Conservation (phyloP, 2,888 invertebrate species). For the Apamea sordens region DNA sequence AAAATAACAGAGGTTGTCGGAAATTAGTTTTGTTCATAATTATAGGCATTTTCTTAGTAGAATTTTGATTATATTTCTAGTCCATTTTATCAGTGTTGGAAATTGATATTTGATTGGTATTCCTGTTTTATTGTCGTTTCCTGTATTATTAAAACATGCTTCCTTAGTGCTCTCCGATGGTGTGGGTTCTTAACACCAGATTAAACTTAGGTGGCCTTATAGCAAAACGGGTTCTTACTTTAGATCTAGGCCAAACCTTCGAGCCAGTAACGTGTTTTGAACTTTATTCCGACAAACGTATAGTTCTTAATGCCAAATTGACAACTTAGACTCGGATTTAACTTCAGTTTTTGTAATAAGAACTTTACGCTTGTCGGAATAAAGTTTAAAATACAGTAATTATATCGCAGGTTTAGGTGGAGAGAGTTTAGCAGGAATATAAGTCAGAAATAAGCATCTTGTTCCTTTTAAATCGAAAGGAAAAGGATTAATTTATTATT, state of each 20-base stretch:
- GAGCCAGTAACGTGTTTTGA: background rate
- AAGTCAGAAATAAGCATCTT: too few relatives aligned
- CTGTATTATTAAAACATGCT: constrained; percentile 1
- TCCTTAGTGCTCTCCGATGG: background rate
- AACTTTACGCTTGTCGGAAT: background rate
- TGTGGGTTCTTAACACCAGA: background rate
- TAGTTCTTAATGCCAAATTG: background rate
- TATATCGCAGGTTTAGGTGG: background rate
- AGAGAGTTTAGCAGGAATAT: too few relatives aligned
- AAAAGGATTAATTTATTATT: background rate
- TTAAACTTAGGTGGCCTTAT: too few relatives aligned
- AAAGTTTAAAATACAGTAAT: background rate
- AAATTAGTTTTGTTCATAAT: constrained; percentile 53
- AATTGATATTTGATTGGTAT: constrained; percentile 19
- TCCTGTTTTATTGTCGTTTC: constrained; percentile 10
- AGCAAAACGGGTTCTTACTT: too few relatives aligned
- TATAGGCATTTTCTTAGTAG: constrained; percentile 17
- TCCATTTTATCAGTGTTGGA: background rate
- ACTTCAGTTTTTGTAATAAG: too few relatives aligned
- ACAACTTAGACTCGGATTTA: too few relatives aligned
- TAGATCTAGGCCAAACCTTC: too few relatives aligned
- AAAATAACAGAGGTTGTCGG: constrained; percentile 43
- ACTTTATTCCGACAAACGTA: background rate
- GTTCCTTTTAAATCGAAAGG: too few relatives aligned
- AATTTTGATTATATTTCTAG: background rate